Percentiles rank a stretch among this genome's conserved stretches.
Conservation (phyloP, 2,888 invertebrate genomes). For the Bellardia bayeri region DNA sequence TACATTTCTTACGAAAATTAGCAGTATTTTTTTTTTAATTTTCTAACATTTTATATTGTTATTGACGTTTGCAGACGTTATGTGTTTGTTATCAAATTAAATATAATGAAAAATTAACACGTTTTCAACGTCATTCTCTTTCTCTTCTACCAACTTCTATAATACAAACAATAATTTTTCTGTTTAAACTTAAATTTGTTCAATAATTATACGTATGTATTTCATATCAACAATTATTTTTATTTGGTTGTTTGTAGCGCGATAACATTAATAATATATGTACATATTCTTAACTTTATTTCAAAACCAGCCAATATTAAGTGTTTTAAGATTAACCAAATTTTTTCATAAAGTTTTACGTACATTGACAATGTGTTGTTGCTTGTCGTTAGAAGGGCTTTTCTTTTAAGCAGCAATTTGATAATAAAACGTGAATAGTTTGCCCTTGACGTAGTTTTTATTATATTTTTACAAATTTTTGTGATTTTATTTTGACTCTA, state of each 20-base stretch:
- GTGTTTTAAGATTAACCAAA: neutral
- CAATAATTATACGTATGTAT: neutral
- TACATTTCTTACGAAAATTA: constrained; percentile 15
- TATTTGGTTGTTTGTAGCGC: neutral
- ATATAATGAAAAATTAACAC: constrained; percentile 20
- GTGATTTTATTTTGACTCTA: constrained; percentile 8
- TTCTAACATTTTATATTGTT: neutral
- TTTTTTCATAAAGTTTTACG: constrained; percentile 4
- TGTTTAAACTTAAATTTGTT: neutral
- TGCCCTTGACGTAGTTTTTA: constrained; percentile 20
- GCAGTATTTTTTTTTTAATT: neutral
- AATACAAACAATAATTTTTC: neutral
- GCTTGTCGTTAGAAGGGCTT: neutral
- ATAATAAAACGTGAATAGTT: neutral
- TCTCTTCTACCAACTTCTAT: neutral
- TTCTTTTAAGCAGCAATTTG: neutral
- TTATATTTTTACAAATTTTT: neutral
- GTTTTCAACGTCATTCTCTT: constrained; percentile 24
- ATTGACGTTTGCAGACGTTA: constrained; percentile 28
- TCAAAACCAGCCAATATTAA: constrained; percentile 11
- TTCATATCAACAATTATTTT: constrained; percentile 1
- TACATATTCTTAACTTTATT: neutral
- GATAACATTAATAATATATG: constrained; percentile 29
- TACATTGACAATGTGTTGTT: neutral
- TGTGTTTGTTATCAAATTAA: constrained; percentile 3